Evolutionary conservation across 2,797 vertebrate genomes (phyloP), one percentile per base, ranked within the genome.

Genomic region (Centropyge bicolor): DNA sequence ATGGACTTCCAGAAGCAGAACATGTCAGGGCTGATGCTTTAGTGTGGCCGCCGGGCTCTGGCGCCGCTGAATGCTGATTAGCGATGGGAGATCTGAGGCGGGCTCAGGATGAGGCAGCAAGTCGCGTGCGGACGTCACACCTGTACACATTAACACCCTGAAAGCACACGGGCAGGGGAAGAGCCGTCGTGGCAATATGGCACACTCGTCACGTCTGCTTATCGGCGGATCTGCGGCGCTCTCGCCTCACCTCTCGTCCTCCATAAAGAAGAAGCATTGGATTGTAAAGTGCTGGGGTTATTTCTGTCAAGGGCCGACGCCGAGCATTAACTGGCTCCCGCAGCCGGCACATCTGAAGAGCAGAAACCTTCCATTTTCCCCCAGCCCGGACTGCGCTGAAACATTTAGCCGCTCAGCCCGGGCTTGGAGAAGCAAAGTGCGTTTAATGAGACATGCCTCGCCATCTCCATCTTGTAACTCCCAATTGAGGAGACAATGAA

Each of bases 401-500:
- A 87, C 86, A 72, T 84, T 74, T 45, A 72, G 69, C 71, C 68
- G 36, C 24, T 82, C 73, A 43, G 69, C 51, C 66, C 49, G 11
- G 80, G 64, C 82, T 56, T 20, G 41, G 52, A 70, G 77, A 85
- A 70, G 77, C 71, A 83, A 84, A 89, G 87, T 80, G 84, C 35
- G 40, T 90, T 89, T 92, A 91, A 92, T 90, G 90, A 90, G 86
- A 86, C 90, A 77, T 87, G 88, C 70, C 82, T 82, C 22, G 55
- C 84, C 84, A 81, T 91, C 80, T 87, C 82, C 83, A 76, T 90
- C 89, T 89, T 89, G 80, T 83, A 87, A 86, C 77, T 92, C 83
- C 83, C 87, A 86, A 85, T 81, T 88, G 88, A 90, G 65, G 85
- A 82, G 82, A 91, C 88, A 88, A 89, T 92, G 86, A 92, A 87